These are phyloP conservation scores for Zhengitettix transpicula DNA, from an alignment of 2,888 invertebrate genomes.

Conservation along the genomic window DNA sequence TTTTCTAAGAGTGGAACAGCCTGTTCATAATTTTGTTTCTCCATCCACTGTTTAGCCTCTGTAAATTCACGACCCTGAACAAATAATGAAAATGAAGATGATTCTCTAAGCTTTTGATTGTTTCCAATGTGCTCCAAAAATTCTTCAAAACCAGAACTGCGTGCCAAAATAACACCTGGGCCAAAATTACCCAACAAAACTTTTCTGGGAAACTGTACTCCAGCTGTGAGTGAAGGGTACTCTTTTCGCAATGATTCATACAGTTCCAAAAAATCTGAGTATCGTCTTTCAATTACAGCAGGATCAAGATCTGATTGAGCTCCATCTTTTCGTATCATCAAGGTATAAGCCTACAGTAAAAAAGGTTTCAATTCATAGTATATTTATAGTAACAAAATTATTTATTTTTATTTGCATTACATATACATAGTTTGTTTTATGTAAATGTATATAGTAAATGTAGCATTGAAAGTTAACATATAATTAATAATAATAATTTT, in stretches of 20 bases:
- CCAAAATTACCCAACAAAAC: slow-evolving; percentile 41
- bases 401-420: not conserved
- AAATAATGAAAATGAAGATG: slow-evolving; percentile 39
- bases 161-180: slow-evolving; percentile 41
- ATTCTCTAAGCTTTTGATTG: slow-evolving; percentile 38
- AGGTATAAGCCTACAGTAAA: slow-evolving; percentile 30
- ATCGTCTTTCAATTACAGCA: slow-evolving; percentile 48
- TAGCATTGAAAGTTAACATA: not conserved
- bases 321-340: slow-evolving; percentile 44
- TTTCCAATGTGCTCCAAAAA: slow-evolving; percentile 38
- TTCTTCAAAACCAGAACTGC: slow-evolving; percentile 47
- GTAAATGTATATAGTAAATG: not conserved
- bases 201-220: not conserved
- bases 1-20: slow-evolving; percentile 48
- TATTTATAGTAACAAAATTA: not conserved
- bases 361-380: not conserved
- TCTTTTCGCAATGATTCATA: slow-evolving; percentile 43
- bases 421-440: too few relatives aligned
- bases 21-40: slow-evolving; percentile 37
- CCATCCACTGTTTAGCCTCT: slow-evolving; percentile 40
- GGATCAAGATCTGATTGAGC: slow-evolving; percentile 39
- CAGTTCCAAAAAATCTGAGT: slow-evolving; percentile 52
- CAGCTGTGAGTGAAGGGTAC: slow-evolving; percentile 33
- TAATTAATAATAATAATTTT: not conserved
- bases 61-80: slow-evolving; percentile 42